These are phyloP conservation scores for Larimichthys crocea DNA, from an alignment of 2,113 vertebrate species.

Conservation along the genomic window DNA sequence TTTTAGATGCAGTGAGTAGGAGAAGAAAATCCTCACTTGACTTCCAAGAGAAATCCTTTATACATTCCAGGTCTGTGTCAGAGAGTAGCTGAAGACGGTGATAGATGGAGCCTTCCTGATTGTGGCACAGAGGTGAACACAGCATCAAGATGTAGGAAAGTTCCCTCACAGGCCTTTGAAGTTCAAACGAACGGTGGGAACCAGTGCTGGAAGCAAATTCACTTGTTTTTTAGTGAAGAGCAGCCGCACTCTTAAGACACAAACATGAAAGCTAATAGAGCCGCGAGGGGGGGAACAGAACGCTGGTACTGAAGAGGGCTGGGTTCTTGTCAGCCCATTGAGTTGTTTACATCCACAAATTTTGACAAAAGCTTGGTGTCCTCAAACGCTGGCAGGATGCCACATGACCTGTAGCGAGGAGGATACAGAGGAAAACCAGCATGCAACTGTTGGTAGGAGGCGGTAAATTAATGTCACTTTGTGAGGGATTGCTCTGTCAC, in stretches of 20 bases:
- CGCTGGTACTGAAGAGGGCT: slow-evolving; percentile 48
- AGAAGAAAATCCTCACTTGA: slow-evolving; percentile 25
- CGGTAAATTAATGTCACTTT: slow-evolving; percentile 2
- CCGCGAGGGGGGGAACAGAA: slow-evolving; percentile 38
- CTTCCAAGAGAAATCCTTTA: slow-evolving; percentile 14
- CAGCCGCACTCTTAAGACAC: slow-evolving; percentile 61
- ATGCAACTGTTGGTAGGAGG: neutral
- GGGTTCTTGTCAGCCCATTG: slow-evolving; percentile 65
- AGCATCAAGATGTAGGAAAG: slow-evolving; percentile 54
- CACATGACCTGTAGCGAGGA: slow-evolving; percentile 42
- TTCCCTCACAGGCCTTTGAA: slow-evolving; percentile 72
- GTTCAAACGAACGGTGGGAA: slow-evolving; percentile 63
- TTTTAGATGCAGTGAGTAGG: neutral
- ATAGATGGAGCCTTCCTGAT: slow-evolving; percentile 56
- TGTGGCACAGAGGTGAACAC: slow-evolving; percentile 54
- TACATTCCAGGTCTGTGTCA: slow-evolving; percentile 33
- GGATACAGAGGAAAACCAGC: slow-evolving; percentile 11
- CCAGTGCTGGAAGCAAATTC: slow-evolving; percentile 66
- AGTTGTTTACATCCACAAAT: slow-evolving; percentile 75
- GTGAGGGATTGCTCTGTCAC: neutral
- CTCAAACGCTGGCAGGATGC: slow-evolving; percentile 48
- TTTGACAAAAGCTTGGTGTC: slow-evolving; percentile 60
- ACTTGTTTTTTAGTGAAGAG: slow-evolving; percentile 23
- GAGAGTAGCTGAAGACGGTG: slow-evolving; percentile 41
- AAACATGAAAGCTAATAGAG: slow-evolving; percentile 74